Percentiles rank a stretch among this genome's conserved stretches.
Conservation (phyloP, 2,797 vertebrate species). For the Macropodus opercularis region DNA sequence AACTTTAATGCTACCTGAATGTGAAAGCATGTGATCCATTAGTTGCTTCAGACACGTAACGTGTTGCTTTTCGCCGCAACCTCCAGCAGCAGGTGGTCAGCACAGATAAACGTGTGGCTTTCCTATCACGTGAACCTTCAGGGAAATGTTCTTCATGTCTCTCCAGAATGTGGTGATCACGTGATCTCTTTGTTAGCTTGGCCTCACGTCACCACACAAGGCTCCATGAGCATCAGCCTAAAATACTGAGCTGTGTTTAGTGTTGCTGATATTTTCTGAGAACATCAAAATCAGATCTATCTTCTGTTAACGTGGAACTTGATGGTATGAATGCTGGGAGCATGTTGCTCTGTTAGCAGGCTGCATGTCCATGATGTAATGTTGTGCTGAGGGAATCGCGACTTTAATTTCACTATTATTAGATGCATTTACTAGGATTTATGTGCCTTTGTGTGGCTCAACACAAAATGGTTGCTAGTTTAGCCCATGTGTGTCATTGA, state of each 20-base stretch:
- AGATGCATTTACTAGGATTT: no score
- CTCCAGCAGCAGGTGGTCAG: slow-evolving; percentile 34
- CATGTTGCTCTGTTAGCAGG: no score
- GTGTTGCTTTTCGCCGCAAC: slow-evolving; percentile 27
- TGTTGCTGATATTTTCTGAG: not conserved
- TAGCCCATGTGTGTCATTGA: no score
- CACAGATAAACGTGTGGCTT: no score
- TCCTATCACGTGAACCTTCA: slow-evolving; percentile 35
- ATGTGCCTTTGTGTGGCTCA: no score
- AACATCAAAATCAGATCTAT: not conserved
- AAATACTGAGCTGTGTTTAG: slow-evolving; percentile 5
- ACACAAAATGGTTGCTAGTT: no score
- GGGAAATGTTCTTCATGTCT: slow-evolving; percentile 28
- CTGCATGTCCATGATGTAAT: no score
- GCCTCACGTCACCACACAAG: slow-evolving; percentile 8
- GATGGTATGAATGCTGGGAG: no score
- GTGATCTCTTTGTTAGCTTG: slow-evolving; percentile 21
- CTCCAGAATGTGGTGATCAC: slow-evolving; percentile 2
- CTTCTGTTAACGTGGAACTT: no score
- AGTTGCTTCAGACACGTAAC: slow-evolving; percentile 34
- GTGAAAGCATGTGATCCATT: no score
- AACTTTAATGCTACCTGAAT: no score
- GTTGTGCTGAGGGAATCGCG: not conserved
- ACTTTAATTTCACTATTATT: no score
- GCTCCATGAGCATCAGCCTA: not conserved